Evolutionary conservation across 1,140 invertebrate genomes (phyloP).

Genomic region (Rhopalosiphum maidis): DNA sequence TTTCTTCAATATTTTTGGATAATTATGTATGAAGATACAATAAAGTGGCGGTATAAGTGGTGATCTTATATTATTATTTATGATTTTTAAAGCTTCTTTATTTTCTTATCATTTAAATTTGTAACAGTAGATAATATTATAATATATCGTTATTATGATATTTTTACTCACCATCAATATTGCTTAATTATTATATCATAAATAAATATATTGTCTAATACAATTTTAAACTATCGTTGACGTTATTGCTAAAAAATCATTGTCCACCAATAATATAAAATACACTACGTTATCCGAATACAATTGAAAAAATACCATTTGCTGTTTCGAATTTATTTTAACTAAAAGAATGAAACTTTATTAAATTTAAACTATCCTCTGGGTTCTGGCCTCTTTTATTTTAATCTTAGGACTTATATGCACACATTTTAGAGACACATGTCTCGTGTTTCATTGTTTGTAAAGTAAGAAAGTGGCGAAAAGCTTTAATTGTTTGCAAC

Average conservation of each 20-base stretch:
- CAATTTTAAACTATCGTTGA: no score
- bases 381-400: neutral
- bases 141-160: neutral
- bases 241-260: no score
- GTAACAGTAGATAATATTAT: neutral
- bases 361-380: neutral
- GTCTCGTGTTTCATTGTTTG: neutral
- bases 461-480: neutral
- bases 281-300: neutral
- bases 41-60: neutral
- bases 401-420: neutral
- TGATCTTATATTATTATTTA: neutral
- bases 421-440: neutral
- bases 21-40: neutral
- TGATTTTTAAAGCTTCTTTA: neutral
- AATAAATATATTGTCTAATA: no score
- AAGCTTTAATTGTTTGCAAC: conserved; percentile 1
- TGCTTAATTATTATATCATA: neutral
- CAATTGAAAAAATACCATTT: neutral
- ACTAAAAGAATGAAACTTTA: neutral
- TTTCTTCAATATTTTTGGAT: neutral
- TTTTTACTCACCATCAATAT: neutral
- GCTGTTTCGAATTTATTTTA: neutral
- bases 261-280: no score
- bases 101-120: neutral